Conservation (phyloP, 2,797 vertebrate species). For the Tapirus indicus region DNA sequence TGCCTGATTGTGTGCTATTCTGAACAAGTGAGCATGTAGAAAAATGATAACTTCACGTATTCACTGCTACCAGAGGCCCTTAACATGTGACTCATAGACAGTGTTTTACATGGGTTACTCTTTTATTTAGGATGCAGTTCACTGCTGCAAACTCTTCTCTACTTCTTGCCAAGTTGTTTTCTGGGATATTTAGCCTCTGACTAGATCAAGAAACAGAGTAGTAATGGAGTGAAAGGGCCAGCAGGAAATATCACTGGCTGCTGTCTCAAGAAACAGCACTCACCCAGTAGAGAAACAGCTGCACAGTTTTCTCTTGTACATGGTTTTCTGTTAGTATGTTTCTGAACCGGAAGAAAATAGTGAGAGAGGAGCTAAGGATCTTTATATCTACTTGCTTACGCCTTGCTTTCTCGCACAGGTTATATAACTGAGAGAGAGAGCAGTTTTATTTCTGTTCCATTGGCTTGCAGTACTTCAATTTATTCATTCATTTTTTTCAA, state of each 20-base stretch:
- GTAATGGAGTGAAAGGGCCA: background rate
- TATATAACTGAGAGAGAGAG: background rate
- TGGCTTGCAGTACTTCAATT: background rate
- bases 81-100: background rate
- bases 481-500: background rate
- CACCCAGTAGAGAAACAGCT: background rate
- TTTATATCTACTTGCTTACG: background rate
- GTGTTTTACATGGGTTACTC: background rate
- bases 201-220: constrained; percentile 26
- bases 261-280: background rate
- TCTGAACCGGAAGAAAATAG: constrained; percentile 46
- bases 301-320: background rate
- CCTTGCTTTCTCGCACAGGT: background rate
- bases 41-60: background rate
- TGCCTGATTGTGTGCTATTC: constrained; percentile 16
- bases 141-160: background rate
- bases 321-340: constrained; percentile 24
- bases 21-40: background rate
- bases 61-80: background rate
- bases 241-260: background rate
- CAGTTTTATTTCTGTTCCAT: background rate
- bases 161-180: constrained; percentile 28
- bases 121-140: background rate
- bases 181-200: background rate
- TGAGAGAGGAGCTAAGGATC: background rate